Conservation (phyloP, 2,888 invertebrate species). For the Eristalinus sepulchralis region DNA sequence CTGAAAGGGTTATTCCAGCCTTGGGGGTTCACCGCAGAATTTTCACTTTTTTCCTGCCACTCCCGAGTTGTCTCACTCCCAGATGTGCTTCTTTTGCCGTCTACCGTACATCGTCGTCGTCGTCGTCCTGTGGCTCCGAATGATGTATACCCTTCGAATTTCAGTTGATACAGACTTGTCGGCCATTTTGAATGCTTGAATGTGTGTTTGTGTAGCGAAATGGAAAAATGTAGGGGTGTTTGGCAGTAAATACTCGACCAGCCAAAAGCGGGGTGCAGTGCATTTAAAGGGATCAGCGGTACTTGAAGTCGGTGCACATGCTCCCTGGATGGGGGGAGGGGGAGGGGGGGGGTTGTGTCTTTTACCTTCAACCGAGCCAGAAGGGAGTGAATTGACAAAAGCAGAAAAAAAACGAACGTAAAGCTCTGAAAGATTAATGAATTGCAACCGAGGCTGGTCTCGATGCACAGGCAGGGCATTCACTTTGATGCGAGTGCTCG, state of each 20-base stretch:
- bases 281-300: slow-evolving; percentile 37
- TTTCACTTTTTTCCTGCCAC: slow-evolving; percentile 27
- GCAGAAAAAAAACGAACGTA: neutral
- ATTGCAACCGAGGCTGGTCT: slow-evolving; percentile 22
- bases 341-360: neutral
- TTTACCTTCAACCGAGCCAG: slow-evolving; percentile 13
- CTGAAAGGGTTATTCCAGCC: slow-evolving; percentile 50
- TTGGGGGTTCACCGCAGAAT: slow-evolving; percentile 50
- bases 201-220: neutral
- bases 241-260: slow-evolving; percentile 21
- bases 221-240: slow-evolving; percentile 17
- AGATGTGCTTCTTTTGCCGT: neutral
- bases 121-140: neutral
- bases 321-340: neutral
- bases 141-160: slow-evolving; percentile 14
- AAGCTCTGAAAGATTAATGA: slow-evolving; percentile 59
- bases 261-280: slow-evolving; percentile 30
- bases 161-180: slow-evolving; percentile 38
- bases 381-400: neutral
- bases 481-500: slow-evolving; percentile 38
- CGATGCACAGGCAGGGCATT: slow-evolving; percentile 31
- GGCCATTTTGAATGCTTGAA: slow-evolving; percentile 56
- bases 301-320: slow-evolving; percentile 13
- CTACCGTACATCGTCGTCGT: too few species aligned
- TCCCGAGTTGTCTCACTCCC: neutral